Evolutionary conservation across 2,113 vertebrate genomes (phyloP), one percentile per base, ranked within the genome.

Genomic region (Speoplatyrhinus poulsoni): DNA sequence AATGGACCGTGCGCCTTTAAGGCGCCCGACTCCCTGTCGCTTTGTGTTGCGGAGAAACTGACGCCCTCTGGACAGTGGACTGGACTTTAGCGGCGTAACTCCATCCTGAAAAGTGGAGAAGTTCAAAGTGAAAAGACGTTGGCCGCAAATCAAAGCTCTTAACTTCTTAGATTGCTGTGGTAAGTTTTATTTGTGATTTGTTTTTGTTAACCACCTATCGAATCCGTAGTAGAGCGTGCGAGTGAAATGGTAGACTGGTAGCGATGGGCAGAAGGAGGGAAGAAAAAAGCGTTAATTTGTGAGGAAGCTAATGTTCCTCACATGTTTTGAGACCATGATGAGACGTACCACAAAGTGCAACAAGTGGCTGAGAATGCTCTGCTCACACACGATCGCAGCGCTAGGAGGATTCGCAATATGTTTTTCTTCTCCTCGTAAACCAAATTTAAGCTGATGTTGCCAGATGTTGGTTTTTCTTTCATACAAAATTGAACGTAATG

Each of bases 1-100:
- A 89, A 86, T 78, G 83, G 84, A 84, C 82, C n/a, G 81, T 89
- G 86, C 84, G 78, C 87, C 91, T 92, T 91, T 92, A 91, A 92
- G 91, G 85, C 89, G 89, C 75, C 84, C 65, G 86, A 78, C 84
- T 76, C 85, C 89, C 86, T 81, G 87, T 83, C 83, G 83, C 80
- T 79, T 84, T 87, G 75, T 84, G 85, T 82, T 81, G 83, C 65
- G 79, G 68, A 85, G 84, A 82, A 77, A 86, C 85, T 87, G 88
- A 88, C 90, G 88, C 90, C 89, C 88, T 87, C 74, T 87, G 86
- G 87, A 87, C 89, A 82, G 81, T 70, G 79, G 86, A 84, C 82
- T 7, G 36, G 36, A 82, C 71, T 72, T 47, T 69, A 76, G 85
- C 86, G 69, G 86, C 85, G 57, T 19, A 71, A 59, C 70, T 81